Evolutionary conservation across 2,797 vertebrate species (phyloP), one percentile per base, ranked within the genome.

Genomic region (Poeciliopsis paucimaculata): DNA sequence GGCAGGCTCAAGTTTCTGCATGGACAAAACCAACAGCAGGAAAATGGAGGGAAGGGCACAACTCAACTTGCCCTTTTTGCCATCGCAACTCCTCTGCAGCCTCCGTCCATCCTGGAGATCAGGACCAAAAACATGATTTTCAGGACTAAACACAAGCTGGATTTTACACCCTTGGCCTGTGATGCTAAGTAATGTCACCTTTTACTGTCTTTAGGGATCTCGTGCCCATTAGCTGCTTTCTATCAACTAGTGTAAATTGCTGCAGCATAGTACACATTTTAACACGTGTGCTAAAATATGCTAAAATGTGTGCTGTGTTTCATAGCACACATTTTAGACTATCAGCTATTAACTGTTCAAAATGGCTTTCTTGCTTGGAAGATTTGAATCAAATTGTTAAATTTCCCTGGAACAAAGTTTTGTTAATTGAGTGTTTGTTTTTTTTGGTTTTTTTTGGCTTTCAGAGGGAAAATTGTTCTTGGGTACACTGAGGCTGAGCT

Each of bases 81-180:
- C 62, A 92, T 97, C 0, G 96, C 96, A 0, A 97, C 95, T 0
- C 95, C 96, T 9, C 87, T 96, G 62, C 97, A 96, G 87, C 95
- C 96, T 0, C 93, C 96, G 0, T 96, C 96, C 77, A 96, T 97
- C 83, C 86, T 97, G 91, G 96, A 97, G 92, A 96, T 97, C 83
- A 87, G 75, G 70, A 96, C 95, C 74, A 96, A 97, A 92, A 96
- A 88, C 3, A 93, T 96, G 92, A 94, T 97, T 89, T 97, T 97
- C 90, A 95, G 96, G 89, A 96, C 96, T 80, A 97, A 97, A 86
- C 96, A 97, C 93, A 97, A 97, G 88, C 91, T 97, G 90, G 97
- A 97, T 92, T 97, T 97, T 90, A 97, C 97, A 2, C 96, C 97
- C 0, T 62, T 93, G 88, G 96, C 96, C 84, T 97, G 96, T 5